phyloP scores from a whole-genome alignment of 2,888 invertebrate species.

The Cephus rjabovi region DNA sequence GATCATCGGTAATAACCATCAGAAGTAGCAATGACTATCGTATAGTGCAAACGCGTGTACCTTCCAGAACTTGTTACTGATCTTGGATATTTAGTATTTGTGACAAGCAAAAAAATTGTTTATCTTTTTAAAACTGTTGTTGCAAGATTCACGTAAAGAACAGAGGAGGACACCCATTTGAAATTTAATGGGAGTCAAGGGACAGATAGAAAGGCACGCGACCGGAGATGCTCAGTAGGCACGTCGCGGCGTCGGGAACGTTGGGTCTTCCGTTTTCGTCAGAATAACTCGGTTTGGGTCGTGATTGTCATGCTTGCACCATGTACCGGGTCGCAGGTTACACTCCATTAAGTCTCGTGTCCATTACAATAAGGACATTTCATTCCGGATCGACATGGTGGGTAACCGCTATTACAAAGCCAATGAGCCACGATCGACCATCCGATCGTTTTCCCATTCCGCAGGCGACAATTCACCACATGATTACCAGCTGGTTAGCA shows the following conservation, averaged over 20 bases:
- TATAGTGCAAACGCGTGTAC: neutral
- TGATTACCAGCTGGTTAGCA: neutral
- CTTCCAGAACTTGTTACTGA: neutral
- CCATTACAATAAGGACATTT: conserved; percentile 57
- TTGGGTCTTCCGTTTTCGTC: conserved; percentile 52
- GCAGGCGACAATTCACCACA: conserved; percentile 40
- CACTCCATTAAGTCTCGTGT: conserved; percentile 60
- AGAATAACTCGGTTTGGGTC: conserved; percentile 56
- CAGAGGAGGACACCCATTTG: conserved; percentile 24
- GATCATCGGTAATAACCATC: neutral
- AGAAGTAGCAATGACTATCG: neutral
- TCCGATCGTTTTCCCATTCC: conserved; percentile 49
- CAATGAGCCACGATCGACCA: conserved; percentile 60
- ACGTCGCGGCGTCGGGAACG: conserved; percentile 57
- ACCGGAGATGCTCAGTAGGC: conserved; percentile 63
- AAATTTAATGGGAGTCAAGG: conserved; percentile 40
- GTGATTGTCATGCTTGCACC: conserved; percentile 10
- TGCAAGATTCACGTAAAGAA: neutral
- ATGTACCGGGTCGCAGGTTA: conserved; percentile 39
- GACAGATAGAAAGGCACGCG: conserved; percentile 61
- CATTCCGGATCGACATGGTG: conserved; percentile 49
- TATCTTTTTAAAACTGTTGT: neutral
- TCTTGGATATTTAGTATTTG: neutral
- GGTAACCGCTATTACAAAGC: conserved; percentile 64
- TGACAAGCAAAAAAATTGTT: neutral